Conservation (phyloP, 2,797 vertebrate species). For the Petrocephalus sullivani region DNA sequence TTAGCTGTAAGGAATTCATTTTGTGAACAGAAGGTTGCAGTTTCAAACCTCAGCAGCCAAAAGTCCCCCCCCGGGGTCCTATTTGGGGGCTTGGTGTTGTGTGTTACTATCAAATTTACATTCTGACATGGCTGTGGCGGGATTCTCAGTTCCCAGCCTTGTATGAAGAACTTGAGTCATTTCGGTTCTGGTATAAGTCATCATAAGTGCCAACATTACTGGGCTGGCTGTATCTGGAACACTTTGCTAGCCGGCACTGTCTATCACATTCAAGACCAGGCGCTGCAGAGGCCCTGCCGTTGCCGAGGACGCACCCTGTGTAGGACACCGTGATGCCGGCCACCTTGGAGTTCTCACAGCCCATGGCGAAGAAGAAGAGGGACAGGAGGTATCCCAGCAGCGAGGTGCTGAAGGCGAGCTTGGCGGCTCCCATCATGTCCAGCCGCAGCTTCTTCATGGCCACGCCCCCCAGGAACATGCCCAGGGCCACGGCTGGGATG, state of each 20-base stretch:
- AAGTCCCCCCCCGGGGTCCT: background rate
- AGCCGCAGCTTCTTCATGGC: constrained; percentile 84
- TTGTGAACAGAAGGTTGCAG: background rate
- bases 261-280: background rate
- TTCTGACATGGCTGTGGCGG: background rate
- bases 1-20: background rate
- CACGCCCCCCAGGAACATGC: constrained; percentile 86
- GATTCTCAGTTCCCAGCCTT: background rate
- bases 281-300: background rate
- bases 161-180: background rate
- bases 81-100: background rate
- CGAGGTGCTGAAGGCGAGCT: constrained; percentile 76
- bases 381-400: constrained; percentile 81
- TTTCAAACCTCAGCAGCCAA: background rate
- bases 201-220: background rate
- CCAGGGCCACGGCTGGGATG: constrained; percentile 88
- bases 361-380: constrained; percentile 75
- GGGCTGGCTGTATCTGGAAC: background rate
- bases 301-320: constrained; percentile 60
- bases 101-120: background rate
- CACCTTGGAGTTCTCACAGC: constrained; percentile 80
- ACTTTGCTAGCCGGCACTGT: background rate
- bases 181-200: background rate
- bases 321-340: constrained; percentile 81
- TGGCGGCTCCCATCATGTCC: constrained; percentile 73